Conservation (phyloP, 2,888 invertebrate species). For the Pheosia tremula region DNA sequence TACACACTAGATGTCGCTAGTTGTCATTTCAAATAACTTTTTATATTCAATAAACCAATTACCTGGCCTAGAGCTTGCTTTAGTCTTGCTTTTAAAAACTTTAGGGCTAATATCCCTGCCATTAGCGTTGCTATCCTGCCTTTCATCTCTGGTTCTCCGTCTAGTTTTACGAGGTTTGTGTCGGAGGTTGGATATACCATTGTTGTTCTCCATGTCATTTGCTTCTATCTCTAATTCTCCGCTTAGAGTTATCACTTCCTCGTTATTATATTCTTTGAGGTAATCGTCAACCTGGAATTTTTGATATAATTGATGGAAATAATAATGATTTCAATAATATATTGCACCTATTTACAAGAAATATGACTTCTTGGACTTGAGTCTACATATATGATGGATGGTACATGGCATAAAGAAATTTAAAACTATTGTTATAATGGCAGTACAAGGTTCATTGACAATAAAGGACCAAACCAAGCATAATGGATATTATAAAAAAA, state of each 20-base stretch:
- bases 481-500: too few relatives aligned
- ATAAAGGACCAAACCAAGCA: too few relatives aligned
- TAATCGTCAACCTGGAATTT: constrained; percentile 75
- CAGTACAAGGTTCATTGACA: too few relatives aligned
- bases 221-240: constrained; percentile 80
- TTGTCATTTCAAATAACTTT: too few relatives aligned
- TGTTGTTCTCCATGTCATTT: constrained; percentile 78
- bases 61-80: constrained; percentile 66
- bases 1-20: too few relatives aligned
- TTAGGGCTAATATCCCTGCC: constrained; percentile 78
- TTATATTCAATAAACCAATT: background rate
- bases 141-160: constrained; percentile 72
- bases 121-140: constrained; percentile 65
- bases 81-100: constrained; percentile 73
- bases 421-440: too few relatives aligned
- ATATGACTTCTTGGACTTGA: too few relatives aligned
- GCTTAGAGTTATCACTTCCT: constrained; percentile 78
- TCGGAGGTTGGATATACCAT: constrained; percentile 62
- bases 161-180: constrained; percentile 75
- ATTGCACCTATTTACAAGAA: too few relatives aligned
- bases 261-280: constrained; percentile 79
- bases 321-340: too few relatives aligned
- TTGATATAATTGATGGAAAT: background rate
- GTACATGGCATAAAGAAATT: too few relatives aligned
- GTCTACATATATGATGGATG: too few relatives aligned